Conservation (phyloP, 2,888 invertebrate species). For the Peribatodes rhomboidaria region DNA sequence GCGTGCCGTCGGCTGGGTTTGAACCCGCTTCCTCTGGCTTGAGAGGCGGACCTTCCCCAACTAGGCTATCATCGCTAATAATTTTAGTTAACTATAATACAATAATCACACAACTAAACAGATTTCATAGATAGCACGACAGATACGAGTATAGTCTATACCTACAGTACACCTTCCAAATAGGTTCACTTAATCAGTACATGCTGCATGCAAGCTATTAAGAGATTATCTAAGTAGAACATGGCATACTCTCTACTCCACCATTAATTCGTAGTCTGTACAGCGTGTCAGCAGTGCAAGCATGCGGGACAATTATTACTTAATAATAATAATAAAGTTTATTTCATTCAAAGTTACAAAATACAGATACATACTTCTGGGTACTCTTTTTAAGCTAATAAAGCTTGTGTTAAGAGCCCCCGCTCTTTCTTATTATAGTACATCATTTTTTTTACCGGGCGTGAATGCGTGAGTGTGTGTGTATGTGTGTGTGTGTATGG, state of each 20-base stretch:
- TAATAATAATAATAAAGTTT: too few relatives aligned
- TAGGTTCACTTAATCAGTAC: constrained; percentile 50
- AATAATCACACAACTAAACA: background rate
- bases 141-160: background rate
- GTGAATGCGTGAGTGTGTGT: background rate
- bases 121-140: background rate
- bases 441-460: too few relatives aligned
- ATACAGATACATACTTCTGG: too few relatives aligned
- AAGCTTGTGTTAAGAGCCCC: too few relatives aligned
- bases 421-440: too few relatives aligned
- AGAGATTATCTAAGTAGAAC: constrained; percentile 57
- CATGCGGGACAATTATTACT: background rate
- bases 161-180: background rate
- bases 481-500: background rate
- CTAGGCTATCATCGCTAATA: too few relatives aligned
- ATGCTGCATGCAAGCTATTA: constrained; percentile 54
- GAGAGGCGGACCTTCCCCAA: too few relatives aligned
- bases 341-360: too few relatives aligned
- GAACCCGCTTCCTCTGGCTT: too few relatives aligned
- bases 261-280: constrained; percentile 7
- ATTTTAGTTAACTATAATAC: too few relatives aligned
- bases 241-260: constrained; percentile 11
- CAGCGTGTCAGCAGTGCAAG: constrained; percentile 6
- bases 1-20: too few relatives aligned
- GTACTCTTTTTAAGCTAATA: too few relatives aligned